Conservation (phyloP, 2,888 invertebrate genomes). For the Heliconius sara region DNA sequence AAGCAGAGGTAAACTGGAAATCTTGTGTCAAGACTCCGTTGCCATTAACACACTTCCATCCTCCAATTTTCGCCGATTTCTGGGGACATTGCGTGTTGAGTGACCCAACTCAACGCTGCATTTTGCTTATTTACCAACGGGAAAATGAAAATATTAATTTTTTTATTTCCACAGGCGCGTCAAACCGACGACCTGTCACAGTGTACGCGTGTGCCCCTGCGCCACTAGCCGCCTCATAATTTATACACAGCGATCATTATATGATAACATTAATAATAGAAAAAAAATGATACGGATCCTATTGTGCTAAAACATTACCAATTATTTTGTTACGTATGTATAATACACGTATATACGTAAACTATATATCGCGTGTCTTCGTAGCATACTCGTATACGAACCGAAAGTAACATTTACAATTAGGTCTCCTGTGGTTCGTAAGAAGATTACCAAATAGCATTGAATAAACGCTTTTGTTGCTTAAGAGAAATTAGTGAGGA, state of each 20-base stretch:
- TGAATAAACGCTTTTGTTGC: constrained; percentile 46
- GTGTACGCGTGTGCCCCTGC: too few relatives aligned
- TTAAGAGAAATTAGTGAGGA: constrained; percentile 46
- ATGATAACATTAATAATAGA: too few relatives aligned
- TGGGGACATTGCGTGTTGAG: too few relatives aligned
- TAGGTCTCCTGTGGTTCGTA: constrained; percentile 44
- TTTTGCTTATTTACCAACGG: not conserved
- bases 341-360: not conserved
- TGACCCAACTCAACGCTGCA: not conserved
- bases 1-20: not conserved
- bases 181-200: too few relatives aligned
- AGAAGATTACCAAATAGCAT: constrained; percentile 47
- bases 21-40: not conserved
- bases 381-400: constrained; percentile 5
- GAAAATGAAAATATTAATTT: not conserved
- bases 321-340: too few relatives aligned
- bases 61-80: too few relatives aligned
- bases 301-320: too few relatives aligned
- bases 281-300: too few relatives aligned
- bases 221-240: too few relatives aligned
- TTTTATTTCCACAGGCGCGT: too few relatives aligned
- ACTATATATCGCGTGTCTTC: constrained; percentile 22
- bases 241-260: too few relatives aligned
- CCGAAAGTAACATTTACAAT: constrained; percentile 43
- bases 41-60: too few relatives aligned